phyloP scores from a whole-genome alignment of 2,888 invertebrate genomes.

The Nomada fucata region DNA sequence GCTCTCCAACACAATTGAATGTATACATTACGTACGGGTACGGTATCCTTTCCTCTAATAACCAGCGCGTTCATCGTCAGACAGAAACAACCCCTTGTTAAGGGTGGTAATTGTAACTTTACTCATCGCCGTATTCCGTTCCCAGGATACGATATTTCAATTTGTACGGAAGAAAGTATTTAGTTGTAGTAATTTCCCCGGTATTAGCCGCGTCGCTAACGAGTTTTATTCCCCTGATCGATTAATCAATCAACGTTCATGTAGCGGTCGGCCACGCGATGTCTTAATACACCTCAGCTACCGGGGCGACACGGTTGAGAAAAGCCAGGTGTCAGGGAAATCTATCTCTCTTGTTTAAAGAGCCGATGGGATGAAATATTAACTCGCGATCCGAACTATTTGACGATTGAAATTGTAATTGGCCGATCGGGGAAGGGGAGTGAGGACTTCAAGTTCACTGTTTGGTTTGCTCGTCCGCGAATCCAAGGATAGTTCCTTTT shows the following conservation, averaged over 20 bases:
- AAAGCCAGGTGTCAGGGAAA: slow-evolving; percentile 48
- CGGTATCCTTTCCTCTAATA: slow-evolving; percentile 52
- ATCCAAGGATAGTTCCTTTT: neutral
- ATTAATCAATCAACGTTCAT: neutral
- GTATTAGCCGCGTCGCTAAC: neutral
- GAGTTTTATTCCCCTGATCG: neutral
- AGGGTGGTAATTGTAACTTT: neutral
- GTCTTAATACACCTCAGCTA: slow-evolving; percentile 3
- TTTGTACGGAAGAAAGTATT: neutral
- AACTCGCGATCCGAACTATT: slow-evolving; percentile 55
- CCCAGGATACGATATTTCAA: too few relatives aligned
- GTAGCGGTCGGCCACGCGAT: neutral
- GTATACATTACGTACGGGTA: slow-evolving; percentile 30
- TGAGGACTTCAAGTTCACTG: too few relatives aligned
- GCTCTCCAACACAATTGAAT: slow-evolving; percentile 36
- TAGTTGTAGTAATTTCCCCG: neutral
- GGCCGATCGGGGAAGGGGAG: neutral
- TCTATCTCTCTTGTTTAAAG: slow-evolving; percentile 65
- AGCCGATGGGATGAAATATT: slow-evolving; percentile 56
- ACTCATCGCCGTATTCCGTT: too few relatives aligned
- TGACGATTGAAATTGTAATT: slow-evolving; percentile 64
- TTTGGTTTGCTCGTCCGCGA: neutral
- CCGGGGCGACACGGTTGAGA: neutral
- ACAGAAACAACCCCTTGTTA: neutral
- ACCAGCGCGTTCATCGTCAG: slow-evolving; percentile 1